These are phyloP conservation scores for Scolanthus callimorphus DNA, from an alignment of 92 coral and sea anemone species.

Conservation along the genomic window DNA sequence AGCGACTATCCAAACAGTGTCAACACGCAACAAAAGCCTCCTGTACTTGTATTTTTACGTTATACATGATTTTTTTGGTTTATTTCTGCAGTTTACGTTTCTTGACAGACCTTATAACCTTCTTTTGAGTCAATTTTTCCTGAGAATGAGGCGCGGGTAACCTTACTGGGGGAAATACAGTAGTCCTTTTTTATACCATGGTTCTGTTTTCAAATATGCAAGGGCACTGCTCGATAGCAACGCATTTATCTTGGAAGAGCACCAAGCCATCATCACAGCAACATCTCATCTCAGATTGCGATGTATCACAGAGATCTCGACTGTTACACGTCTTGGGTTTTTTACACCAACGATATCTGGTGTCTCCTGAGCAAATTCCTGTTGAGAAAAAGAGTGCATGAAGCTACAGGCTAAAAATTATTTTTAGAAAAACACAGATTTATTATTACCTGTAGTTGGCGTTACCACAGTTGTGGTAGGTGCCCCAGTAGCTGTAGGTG, in stretches of 20 bases:
- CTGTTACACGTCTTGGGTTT: constrained; percentile 37
- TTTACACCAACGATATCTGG: constrained; percentile 43
- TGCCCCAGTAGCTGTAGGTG: background rate
- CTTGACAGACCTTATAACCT: too few relatives aligned
- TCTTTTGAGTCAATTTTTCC: too few relatives aligned
- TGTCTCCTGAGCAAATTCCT: constrained; percentile 51
- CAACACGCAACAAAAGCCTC: too few relatives aligned
- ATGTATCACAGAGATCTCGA: constrained; percentile 49
- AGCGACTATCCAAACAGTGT: too few relatives aligned
- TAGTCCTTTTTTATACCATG: too few relatives aligned
- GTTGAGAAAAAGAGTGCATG: background rate
- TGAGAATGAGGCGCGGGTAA: too few relatives aligned
- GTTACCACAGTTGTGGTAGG: background rate
- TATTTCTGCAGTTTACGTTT: too few relatives aligned
- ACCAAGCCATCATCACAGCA: constrained; percentile 56
- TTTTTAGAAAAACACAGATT: background rate
- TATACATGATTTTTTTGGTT: too few relatives aligned
- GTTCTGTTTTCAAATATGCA: constrained; percentile 39
- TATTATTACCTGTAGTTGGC: background rate
- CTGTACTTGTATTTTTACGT: too few relatives aligned
- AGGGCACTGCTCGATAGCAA: constrained; percentile 37
- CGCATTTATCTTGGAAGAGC: constrained; percentile 32
- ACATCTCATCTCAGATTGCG: constrained; percentile 37
- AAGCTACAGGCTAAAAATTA: background rate
- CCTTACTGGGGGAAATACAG: too few relatives aligned